Evolutionary conservation across 2,797 vertebrate genomes (phyloP).

Genomic region (Falco peregrinus): DNA sequence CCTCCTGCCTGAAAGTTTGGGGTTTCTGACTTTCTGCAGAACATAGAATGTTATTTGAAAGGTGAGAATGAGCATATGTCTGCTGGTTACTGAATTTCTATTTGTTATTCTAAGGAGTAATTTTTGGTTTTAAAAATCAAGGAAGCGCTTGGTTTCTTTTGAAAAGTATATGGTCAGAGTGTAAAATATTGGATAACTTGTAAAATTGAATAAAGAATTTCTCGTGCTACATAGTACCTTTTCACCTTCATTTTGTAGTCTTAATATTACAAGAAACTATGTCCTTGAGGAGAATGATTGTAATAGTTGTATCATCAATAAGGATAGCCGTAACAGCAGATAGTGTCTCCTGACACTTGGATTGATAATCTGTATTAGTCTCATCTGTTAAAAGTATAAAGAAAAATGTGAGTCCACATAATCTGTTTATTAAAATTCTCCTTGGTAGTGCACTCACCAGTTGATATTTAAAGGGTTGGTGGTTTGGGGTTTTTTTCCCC

Average conservation of each 20-base stretch:
- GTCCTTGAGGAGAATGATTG: background rate
- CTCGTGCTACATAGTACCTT: background rate
- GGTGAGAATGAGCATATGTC: background rate
- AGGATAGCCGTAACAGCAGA: background rate
- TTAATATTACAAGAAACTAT: background rate
- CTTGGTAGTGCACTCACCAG: background rate
- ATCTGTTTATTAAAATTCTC: background rate
- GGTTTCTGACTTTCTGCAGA: background rate
- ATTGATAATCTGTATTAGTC: background rate
- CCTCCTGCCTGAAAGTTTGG: background rate
- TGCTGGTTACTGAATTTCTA: background rate
- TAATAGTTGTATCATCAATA: background rate
- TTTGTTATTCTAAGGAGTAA: no score
- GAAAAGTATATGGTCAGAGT: background rate
- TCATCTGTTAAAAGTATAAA: background rate
- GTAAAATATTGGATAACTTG: background rate
- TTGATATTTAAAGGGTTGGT: background rate
- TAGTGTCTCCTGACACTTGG: background rate
- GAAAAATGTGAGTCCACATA: background rate
- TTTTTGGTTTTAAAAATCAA: background rate
- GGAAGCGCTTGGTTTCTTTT: background rate
- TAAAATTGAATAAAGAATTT: background rate
- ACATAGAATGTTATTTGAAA: background rate
- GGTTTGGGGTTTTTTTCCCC: background rate
- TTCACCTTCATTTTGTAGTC: background rate